Evolutionary conservation across 2,113 vertebrate species (phyloP), one percentile per base, ranked within the genome.

Genomic region (Galemys pyrenaicus): DNA sequence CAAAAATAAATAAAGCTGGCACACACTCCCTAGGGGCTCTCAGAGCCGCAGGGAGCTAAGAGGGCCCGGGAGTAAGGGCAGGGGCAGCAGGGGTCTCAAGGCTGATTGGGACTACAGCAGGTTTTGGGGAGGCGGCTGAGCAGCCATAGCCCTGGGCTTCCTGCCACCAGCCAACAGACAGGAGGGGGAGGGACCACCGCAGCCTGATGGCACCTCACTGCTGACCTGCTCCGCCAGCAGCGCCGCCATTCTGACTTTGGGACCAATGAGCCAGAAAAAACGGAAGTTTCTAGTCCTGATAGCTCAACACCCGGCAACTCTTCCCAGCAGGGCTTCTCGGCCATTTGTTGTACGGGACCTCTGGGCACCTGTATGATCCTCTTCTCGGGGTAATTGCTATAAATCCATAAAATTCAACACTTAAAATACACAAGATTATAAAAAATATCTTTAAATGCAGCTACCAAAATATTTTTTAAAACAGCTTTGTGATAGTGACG

Each of bases 381-480:
- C 68, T 95, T 80, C 41, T 86, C 58, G 65, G 28, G 84, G 58
- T 85, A 60, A 73, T 68, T 35, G 32, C 82, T 94, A 87, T 56
- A 91, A 92, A 91, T 70, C 28, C 49, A 85, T 70, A 87, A 68
- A 70, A 80, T 73, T 58, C 83, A 94, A 90, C 41, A 81, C 15
- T 86, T 86, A 64, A 94, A 94, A 94, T 51, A 83, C 46, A 78
- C 8, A 83, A 35, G 24, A 74, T n/a, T 56, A n/a, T 30, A 93
- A 94, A 96, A 96, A 87, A 89, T 79, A 87, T n/a, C 78, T 1
- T 19, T 1, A 94, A 95, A 64, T 92, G 54, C 22, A 92, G 60
- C 44, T 74, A 90, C 74, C 70, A 92, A 94, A 80, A 94, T 37
- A 89, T 56, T 56, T 56, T 81, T 75, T 64, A 90, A 85, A 10